phyloP scores from a whole-genome alignment of 2,888 invertebrate species.

The Nineta flava region DNA sequence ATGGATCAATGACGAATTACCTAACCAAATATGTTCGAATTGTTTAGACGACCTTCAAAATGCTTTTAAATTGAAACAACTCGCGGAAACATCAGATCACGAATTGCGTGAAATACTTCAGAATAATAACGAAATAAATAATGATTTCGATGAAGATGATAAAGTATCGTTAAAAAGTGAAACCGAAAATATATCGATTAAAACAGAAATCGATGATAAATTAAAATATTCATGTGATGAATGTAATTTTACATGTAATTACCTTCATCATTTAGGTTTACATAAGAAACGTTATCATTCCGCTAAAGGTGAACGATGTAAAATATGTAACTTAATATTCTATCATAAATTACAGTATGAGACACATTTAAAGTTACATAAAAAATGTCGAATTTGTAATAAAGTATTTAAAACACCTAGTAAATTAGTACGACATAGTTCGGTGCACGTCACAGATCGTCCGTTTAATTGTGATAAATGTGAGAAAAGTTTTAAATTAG shows the following conservation, averaged over 20 bases:
- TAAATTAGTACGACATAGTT: neutral
- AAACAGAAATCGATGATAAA: conserved; percentile 25
- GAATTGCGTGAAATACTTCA: neutral
- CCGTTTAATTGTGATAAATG: conserved; percentile 1
- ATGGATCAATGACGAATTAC: neutral
- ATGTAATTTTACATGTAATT: conserved; percentile 1
- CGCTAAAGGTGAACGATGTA: neutral
- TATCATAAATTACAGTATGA: neutral
- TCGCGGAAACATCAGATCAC: neutral
- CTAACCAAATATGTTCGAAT: neutral
- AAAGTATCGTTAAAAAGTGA: conserved; percentile 29
- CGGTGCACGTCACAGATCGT: neutral
- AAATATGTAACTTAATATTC: neutral
- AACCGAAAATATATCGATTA: conserved; percentile 30
- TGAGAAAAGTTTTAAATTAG: conserved; percentile 2
- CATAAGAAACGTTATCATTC: conserved; percentile 2
- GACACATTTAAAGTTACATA: conserved; percentile 1
- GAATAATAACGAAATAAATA: neutral
- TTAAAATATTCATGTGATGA: conserved; percentile 2
- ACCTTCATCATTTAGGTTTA: neutral
- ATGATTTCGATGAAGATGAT: neutral
- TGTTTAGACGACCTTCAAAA: neutral
- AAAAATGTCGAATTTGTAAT: conserved; percentile 1
- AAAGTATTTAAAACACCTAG: conserved; percentile 1
- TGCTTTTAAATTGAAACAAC: neutral